A percentile compares a stretch with the other conserved stretches of the same genome.
Evolutionary conservation across 1,140 invertebrate genomes (phyloP).

Genomic region (Drusus annulatus): DNA sequence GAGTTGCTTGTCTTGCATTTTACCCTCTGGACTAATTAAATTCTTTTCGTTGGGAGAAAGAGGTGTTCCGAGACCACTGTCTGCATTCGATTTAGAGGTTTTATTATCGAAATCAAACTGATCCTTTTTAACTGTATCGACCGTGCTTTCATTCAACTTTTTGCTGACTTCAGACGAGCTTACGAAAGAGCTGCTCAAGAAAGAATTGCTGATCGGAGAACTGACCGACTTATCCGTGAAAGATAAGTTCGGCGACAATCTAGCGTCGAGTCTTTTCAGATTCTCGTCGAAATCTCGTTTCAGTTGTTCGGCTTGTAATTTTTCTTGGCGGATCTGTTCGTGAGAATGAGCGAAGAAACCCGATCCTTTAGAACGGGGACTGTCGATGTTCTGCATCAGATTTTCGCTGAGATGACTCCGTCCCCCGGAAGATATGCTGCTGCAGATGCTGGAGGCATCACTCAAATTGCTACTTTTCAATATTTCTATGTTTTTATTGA

Average conservation of each 20-base stretch:
- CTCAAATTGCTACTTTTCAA: slow-evolving; percentile 43
- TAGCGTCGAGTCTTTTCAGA: slow-evolving; percentile 64
- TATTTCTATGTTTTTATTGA: slow-evolving; percentile 43
- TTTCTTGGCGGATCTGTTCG: slow-evolving; percentile 76
- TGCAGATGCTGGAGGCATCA: slow-evolving; percentile 44
- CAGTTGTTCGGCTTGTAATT: slow-evolving; percentile 66
- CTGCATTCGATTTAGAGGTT: slow-evolving; percentile 52
- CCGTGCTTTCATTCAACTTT: slow-evolving; percentile 22
- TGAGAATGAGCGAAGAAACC: slow-evolving; percentile 78
- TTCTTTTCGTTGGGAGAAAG: slow-evolving; percentile 59
- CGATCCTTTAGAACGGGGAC: slow-evolving; percentile 70
- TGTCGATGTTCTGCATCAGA: slow-evolving; percentile 54
- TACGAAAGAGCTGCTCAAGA: neutral
- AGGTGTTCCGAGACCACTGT: slow-evolving; percentile 65
- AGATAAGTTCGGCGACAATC: slow-evolving; percentile 56
- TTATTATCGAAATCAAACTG: slow-evolving; percentile 41
- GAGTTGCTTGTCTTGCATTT: slow-evolving; percentile 38
- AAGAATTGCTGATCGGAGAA: neutral
- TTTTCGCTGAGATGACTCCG: slow-evolving; percentile 60
- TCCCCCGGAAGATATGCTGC: slow-evolving; percentile 24
- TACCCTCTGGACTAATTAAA: slow-evolving; percentile 21
- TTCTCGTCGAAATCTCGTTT: slow-evolving; percentile 70
- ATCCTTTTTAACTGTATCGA: slow-evolving; percentile 19
- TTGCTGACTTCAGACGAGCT: slow-evolving; percentile 18
- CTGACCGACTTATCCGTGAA: slow-evolving; percentile 1